A percentile compares a stretch with the other conserved stretches of the same genome.
These are phyloP conservation scores for Pangasianodon gigas DNA, from an alignment of 2,113 vertebrate genomes.

Conservation along the genomic window DNA sequence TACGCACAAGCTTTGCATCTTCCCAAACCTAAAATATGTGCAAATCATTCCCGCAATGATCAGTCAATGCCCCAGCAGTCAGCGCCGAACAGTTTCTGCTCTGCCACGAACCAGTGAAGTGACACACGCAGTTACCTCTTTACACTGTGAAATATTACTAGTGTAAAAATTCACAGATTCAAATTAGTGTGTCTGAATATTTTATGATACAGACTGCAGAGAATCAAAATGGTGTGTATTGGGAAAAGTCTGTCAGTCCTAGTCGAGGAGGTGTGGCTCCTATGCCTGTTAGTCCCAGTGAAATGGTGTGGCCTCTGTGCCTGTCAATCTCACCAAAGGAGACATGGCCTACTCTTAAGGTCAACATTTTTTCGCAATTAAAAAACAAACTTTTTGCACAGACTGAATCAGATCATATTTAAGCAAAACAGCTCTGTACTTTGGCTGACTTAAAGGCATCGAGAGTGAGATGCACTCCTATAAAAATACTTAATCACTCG, in stretches of 20 bases:
- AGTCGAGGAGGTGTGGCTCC: not conserved
- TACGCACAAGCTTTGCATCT: not conserved
- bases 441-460: not conserved
- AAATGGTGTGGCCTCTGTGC: not conserved
- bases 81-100: not conserved
- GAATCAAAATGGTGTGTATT: not conserved
- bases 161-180: not conserved
- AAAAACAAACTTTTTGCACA: not conserved
- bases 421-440: not conserved
- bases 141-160: not conserved
- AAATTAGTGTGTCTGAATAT: not conserved
- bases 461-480: not conserved
- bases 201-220: not conserved
- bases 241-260: not conserved
- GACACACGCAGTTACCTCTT: not conserved
- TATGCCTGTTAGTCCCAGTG: not conserved
- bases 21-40: constrained; percentile 31
- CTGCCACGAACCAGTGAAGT: not conserved
- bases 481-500: not conserved
- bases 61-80: not conserved
- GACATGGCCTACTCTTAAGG: not conserved
- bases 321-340: not conserved
- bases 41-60: constrained; percentile 28
- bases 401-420: not conserved
- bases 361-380: not conserved